Evolutionary conservation across 2,113 vertebrate species (phyloP).

Genomic region (Astur gentilis): DNA sequence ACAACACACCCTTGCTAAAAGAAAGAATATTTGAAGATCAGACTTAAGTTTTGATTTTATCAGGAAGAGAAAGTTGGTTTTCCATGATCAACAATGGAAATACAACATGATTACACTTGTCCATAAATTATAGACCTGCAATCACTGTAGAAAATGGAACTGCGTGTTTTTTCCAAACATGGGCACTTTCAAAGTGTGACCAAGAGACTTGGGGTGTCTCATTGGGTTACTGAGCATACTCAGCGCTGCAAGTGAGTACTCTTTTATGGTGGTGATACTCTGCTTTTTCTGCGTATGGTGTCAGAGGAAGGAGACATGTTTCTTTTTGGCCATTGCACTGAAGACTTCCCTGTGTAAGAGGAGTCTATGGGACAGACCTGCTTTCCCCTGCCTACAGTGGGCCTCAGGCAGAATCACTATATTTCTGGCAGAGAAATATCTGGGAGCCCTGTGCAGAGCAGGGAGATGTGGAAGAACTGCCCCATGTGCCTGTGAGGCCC

Average conservation of each 20-base stretch:
- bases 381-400: background rate
- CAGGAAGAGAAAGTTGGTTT: background rate
- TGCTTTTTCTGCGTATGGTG: accelerated
- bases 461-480: background rate
- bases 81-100: background rate
- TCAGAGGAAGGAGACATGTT: background rate
- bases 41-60: background rate
- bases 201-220: background rate
- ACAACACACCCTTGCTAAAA: background rate
- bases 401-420: background rate
- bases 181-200: background rate
- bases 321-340: background rate
- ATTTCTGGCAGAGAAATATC: background rate
- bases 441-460: background rate
- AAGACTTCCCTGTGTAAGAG: background rate
- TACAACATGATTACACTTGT: accelerated
- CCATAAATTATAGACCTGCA: background rate
- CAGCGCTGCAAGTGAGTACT: background rate
- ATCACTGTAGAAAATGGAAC: background rate
- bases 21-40: background rate
- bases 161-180: accelerated
- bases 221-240: background rate
- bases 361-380: background rate
- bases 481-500: accelerated
- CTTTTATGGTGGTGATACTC: too few relatives aligned